Evolutionary conservation across 37 sponge, comb jelly and placozoan genomes (phyloP).

Genomic region (Oscarella lobularis): DNA sequence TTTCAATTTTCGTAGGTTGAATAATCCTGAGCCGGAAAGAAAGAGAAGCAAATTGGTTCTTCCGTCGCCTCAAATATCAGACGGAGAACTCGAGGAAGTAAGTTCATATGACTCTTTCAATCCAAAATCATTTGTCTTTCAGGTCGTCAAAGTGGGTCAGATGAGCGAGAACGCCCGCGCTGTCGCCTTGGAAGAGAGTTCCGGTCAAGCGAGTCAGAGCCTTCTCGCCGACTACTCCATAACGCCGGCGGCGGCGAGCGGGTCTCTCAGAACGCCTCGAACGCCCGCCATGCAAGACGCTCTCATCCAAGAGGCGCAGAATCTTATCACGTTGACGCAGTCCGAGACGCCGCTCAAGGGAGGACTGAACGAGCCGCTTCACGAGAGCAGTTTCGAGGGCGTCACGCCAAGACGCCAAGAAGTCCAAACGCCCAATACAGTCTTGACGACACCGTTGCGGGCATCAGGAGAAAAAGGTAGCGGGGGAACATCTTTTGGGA

Average conservation of each 20-base stretch:
- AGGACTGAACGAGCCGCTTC: conserved; percentile 63
- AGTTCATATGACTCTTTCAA: neutral
- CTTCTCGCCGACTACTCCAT: conserved; percentile 90
- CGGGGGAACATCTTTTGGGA: no score
- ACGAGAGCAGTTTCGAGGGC: conserved; percentile 64
- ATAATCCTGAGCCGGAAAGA: conserved; percentile 18
- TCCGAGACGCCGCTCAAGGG: conserved; percentile 82
- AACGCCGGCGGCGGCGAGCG: conserved; percentile 25
- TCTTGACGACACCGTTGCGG: no score
- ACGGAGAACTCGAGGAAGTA: conserved; percentile 81
- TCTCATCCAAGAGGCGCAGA: conserved; percentile 83
- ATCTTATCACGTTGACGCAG: conserved; percentile 61
- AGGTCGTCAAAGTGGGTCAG: conserved; percentile 80
- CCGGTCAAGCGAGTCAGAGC: conserved; percentile 32
- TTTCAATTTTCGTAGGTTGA: conserved; percentile 5
- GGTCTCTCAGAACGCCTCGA: conserved; percentile 55
- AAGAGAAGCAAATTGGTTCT: conserved; percentile 92
- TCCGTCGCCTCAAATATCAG: conserved; percentile 94
- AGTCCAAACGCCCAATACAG: conserved; percentile 73
- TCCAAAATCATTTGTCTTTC: neutral
- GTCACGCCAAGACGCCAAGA: conserved; percentile 53
- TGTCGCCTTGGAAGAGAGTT: conserved; percentile 28
- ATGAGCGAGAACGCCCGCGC: conserved; percentile 49
- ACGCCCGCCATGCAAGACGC: conserved; percentile 67
- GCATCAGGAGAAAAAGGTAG: no score